Percentiles rank a stretch among this genome's conserved stretches.
Conservation (phyloP, 64 coral and sea anemone genomes). For the Porites australiensis region DNA sequence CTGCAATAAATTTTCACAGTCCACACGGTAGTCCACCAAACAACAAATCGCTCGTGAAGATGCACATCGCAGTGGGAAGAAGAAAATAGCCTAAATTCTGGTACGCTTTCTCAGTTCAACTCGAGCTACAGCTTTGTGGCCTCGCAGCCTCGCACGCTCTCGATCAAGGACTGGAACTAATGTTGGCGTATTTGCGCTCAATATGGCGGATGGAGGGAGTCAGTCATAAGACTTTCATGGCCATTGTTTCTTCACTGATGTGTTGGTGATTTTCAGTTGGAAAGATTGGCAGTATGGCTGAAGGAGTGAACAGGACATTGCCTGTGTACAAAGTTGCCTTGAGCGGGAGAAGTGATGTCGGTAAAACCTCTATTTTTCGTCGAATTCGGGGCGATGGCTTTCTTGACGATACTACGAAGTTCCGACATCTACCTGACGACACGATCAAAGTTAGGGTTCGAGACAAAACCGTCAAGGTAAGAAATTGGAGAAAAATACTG, state of each 20-base stretch:
- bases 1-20: too few relatives aligned
- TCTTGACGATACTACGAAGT: not conserved
- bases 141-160: too few relatives aligned
- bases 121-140: too few relatives aligned
- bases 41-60: too few relatives aligned
- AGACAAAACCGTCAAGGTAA: slow-evolving; percentile 4
- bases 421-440: not conserved
- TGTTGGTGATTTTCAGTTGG: not conserved
- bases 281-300: not conserved
- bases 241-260: not conserved
- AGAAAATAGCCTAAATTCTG: too few relatives aligned
- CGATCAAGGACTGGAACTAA: too few relatives aligned
- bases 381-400: slow-evolving; percentile 30
- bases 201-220: too few relatives aligned
- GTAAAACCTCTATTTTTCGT: slow-evolving; percentile 70
- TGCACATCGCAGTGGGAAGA: too few relatives aligned
- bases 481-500: not conserved
- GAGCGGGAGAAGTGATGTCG: slow-evolving; percentile 52
- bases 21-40: too few relatives aligned
- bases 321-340: slow-evolving; percentile 41
- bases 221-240: too few relatives aligned
- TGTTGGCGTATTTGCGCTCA: too few relatives aligned
- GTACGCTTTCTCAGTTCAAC: too few relatives aligned
- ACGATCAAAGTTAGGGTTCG: slow-evolving; percentile 2
- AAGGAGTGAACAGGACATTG: not conserved